Base-by-base conservation (phyloP, 2,888 invertebrate species). In the Trypoxylon attenuatum region DNA sequence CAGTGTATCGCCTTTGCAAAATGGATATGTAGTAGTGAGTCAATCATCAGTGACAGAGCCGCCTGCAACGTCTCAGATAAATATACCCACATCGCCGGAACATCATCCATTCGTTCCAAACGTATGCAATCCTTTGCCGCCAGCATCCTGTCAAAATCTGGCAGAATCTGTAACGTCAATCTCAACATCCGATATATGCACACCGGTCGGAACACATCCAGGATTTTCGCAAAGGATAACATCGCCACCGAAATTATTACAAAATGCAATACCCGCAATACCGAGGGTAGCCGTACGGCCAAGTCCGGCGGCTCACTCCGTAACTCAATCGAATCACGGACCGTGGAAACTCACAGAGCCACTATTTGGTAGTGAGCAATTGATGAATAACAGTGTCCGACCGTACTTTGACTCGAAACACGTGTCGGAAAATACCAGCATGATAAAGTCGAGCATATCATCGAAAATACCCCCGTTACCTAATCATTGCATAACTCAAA, bases 351-450 rank as follows among this genome's bases (percentile, higher is more conserved):
- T 79, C 1, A 68, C 77, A 0, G 85, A 85, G 23, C 71, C 83
- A 0, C 15, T 82, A 2, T 78, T 83, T 18, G 77, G 77, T 3
- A 60, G 78, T 1, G 84, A 84, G 8, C 83, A 84, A 46, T 68
- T 76, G 6, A 78, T 84, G 46, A 81, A 66, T 54, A 83, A 81
- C 57, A 80, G 66, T 38, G 80, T 79, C 5, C 71, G 84, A 41
- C 84, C 85, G 3, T 86, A 86, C 46, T 85, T 82, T 18, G 85
- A 86, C 54, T 85, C 85, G 0, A 85, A 86, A 43, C 83, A 83
- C 43, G 85, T 85, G 2, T 84, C 85, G 1, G 83, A 86, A 47
- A 85, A 85, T 55, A 85, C 85, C 16, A 85, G 84, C 51, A 85
- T 85, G 85, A 84, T 86, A 43, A 85, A 84, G 25, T 82, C 85